Evolutionary conservation across 2,888 invertebrate genomes (phyloP).

Genomic region (Sesamia inferens): DNA sequence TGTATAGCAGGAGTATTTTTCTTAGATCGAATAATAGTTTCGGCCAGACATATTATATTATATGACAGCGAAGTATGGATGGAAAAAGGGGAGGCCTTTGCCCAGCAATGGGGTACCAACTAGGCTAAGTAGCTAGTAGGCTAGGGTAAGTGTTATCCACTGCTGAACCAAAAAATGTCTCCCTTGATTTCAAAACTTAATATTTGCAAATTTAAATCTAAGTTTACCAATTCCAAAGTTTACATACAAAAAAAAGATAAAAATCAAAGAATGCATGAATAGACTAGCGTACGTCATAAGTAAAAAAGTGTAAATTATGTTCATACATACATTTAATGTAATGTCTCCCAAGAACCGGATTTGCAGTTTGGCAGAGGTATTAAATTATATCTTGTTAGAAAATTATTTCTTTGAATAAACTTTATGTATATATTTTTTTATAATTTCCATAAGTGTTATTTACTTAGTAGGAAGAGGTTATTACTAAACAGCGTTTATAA

Average conservation of each 20-base stretch:
- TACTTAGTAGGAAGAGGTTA: background rate
- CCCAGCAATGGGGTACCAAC: no score
- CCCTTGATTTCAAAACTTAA: background rate
- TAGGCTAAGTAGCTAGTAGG: no score
- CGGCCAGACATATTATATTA: no score
- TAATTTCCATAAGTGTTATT: no score
- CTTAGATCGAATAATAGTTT: background rate
- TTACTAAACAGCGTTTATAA: background rate
- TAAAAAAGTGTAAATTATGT: background rate
- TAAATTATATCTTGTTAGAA: no score
- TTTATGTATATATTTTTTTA: no score
- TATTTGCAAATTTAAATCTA: background rate
- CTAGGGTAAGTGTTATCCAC: background rate
- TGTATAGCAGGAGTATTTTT: background rate
- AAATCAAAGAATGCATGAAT: background rate
- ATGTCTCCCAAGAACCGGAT: no score
- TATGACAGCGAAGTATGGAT: no score
- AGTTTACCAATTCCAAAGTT: background rate
- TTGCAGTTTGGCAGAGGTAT: no score
- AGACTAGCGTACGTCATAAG: background rate
- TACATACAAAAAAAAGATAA: background rate
- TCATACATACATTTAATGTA: background rate
- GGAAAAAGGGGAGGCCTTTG: no score
- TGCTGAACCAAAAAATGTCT: background rate
- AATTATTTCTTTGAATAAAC: no score